phyloP scores from a whole-genome alignment of 2,113 vertebrate species.

The Albula glossodonta region DNA sequence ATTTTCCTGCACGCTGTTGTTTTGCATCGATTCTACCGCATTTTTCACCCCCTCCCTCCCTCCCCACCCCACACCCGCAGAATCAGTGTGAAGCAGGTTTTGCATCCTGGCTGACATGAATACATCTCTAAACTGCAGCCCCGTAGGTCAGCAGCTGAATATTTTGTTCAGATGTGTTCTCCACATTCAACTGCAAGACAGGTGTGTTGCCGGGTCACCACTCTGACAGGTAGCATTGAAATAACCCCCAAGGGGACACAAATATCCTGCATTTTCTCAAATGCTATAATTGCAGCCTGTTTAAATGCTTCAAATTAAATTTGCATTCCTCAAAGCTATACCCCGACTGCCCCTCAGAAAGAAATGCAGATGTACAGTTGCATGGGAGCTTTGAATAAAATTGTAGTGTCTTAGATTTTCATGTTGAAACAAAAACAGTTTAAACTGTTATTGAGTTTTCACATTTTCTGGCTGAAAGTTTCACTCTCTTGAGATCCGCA shows the following conservation, averaged over 20 bases:
- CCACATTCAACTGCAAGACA: neutral
- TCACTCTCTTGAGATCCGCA: neutral
- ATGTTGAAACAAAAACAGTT: too few relatives aligned
- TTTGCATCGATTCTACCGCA: slow-evolving; percentile 14
- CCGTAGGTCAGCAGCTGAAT: slow-evolving; percentile 11
- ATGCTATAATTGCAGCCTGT: neutral
- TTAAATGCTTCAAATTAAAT: neutral
- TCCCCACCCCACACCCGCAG: neutral
- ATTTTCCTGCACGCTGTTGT: slow-evolving; percentile 9
- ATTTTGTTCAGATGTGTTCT: neutral
- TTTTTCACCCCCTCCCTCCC: neutral
- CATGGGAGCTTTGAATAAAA: too few relatives aligned
- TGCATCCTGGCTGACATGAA: slow-evolving; percentile 2
- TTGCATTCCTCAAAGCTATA: neutral
- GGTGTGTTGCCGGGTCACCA: neutral
- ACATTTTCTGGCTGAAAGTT: neutral
- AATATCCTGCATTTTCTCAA: neutral
- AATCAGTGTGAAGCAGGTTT: slow-evolving; percentile 8
- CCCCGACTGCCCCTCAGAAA: too few relatives aligned
- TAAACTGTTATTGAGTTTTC: too few relatives aligned
- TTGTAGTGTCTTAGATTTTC: too few relatives aligned
- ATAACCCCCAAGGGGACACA: neutral
- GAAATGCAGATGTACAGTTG: too few relatives aligned
- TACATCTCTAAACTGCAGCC: neutral
- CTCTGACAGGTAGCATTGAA: neutral